Evolutionary conservation across 2,113 vertebrate species (phyloP).

Genomic region (Oxyruncus cristatus): DNA sequence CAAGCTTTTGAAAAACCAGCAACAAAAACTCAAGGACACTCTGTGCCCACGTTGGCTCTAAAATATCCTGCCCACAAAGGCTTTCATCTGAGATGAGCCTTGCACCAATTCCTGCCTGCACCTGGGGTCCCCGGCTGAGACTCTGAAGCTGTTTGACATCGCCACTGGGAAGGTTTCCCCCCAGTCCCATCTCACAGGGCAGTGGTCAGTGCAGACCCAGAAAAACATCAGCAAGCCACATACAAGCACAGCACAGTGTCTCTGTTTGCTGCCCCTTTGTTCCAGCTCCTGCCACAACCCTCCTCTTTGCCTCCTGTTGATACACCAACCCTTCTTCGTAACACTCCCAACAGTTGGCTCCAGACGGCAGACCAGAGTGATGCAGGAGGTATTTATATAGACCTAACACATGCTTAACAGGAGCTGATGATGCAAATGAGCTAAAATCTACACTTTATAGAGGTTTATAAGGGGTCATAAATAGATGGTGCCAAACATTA

Average conservation of each 20-base stretch:
- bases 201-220: neutral
- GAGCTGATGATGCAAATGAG: constrained; percentile 21
- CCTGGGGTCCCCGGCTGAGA: neutral
- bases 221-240: fast-evolving
- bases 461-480: neutral
- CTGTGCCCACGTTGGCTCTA: neutral
- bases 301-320: neutral
- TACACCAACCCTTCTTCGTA: neutral
- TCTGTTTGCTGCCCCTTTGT: neutral
- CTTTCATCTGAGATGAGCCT: neutral
- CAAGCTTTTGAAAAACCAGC: neutral
- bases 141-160: neutral
- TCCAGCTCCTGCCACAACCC: neutral
- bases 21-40: neutral
- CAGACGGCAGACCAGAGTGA: neutral
- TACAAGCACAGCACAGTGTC: fast-evolving
- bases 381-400: constrained; percentile 51
- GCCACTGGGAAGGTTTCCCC: neutral
- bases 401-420: neutral
- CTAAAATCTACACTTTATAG: neutral
- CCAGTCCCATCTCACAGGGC: neutral
- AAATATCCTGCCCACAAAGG: constrained; percentile 14
- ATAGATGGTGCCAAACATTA: neutral
- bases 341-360: constrained; percentile 9
- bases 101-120: neutral